Conservation (phyloP, 2,888 invertebrate genomes). For the Lapara coniferarum region DNA sequence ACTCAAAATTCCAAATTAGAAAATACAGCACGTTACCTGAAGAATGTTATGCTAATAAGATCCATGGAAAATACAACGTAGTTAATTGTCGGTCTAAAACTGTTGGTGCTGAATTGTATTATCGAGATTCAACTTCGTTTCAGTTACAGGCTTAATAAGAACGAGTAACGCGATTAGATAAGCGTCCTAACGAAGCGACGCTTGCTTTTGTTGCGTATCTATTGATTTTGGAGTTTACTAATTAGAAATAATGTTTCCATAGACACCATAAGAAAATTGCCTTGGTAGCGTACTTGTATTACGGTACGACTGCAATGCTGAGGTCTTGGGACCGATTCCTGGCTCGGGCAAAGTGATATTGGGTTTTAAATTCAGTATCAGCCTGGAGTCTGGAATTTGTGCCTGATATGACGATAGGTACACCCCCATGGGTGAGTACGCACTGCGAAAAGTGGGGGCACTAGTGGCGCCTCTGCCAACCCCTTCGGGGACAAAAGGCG, state of each 20-base stretch:
- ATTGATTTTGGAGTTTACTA: conserved; percentile 2
- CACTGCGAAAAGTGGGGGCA: too few relatives aligned
- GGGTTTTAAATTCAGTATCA: too few relatives aligned
- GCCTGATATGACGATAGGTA: too few relatives aligned
- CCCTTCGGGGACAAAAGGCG: too few relatives aligned
- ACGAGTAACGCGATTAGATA: conserved; percentile 36
- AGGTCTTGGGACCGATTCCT: too few relatives aligned
- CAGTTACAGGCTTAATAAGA: conserved; percentile 14
- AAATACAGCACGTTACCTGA: too few relatives aligned
- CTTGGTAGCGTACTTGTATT: background rate
- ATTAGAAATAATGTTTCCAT: background rate
- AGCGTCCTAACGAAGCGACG: conserved; percentile 36
- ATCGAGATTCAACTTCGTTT: conserved; percentile 32
- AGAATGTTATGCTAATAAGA: background rate
- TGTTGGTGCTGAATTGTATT: conserved; percentile 31
- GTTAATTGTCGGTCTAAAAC: conserved; percentile 24
- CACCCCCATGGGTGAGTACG: too few relatives aligned
- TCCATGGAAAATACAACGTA: background rate
- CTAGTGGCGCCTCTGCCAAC: too few relatives aligned
- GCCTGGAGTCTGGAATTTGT: too few relatives aligned
- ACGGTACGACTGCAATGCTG: too few relatives aligned
- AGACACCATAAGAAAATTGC: background rate
- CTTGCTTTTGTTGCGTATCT: background rate
- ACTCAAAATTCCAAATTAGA: too few relatives aligned
- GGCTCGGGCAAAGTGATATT: too few relatives aligned